phyloP scores from a whole-genome alignment of 2,113 vertebrate genomes.

The Actenoides hombroni region DNA sequence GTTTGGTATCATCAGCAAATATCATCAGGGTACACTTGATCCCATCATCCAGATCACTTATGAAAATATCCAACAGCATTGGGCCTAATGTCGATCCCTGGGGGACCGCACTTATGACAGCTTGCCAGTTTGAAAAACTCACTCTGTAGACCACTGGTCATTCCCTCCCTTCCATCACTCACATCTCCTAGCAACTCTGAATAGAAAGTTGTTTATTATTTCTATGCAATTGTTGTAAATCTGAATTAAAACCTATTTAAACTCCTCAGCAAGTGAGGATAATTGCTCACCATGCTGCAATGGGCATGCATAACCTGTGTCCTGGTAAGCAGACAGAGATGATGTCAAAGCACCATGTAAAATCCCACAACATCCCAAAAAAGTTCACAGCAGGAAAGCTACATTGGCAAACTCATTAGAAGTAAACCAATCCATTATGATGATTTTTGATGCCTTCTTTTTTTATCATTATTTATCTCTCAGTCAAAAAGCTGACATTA shows the following conservation, averaged over 20 bases:
- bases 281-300: neutral
- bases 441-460: neutral
- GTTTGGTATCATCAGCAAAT: neutral
- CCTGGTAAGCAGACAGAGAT: fast-evolving
- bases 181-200: neutral
- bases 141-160: neutral
- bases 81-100: neutral
- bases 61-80: neutral
- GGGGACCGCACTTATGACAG: neutral
- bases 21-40: neutral
- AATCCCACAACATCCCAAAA: neutral
- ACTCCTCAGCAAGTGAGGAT: neutral
- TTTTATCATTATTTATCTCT: neutral
- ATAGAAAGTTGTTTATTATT: neutral
- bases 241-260: neutral
- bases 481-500: neutral
- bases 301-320: fast-evolving
- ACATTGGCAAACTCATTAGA: neutral
- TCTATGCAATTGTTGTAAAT: neutral
- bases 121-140: neutral
- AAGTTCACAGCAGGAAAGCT: neutral
- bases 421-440: neutral
- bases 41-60: neutral
- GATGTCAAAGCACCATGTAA: neutral
- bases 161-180: neutral